Base-by-base conservation (phyloP, 92 coral and sea anemone genomes). In the Metridium senile region DNA sequence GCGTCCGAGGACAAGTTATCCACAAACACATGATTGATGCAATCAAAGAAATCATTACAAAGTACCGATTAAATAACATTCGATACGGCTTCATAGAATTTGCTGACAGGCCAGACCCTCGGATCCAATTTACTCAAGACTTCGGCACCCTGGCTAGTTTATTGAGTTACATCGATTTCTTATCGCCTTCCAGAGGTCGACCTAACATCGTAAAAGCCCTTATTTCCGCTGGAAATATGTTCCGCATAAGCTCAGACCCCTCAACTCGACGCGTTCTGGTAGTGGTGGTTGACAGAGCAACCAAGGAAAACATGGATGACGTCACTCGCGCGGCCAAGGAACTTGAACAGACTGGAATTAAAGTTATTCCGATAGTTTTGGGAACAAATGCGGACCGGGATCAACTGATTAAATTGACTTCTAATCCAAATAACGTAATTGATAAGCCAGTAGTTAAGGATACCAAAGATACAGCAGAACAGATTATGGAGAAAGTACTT, bases 61-160 rank as follows among this genome's bases (percentile, higher is more conserved):
- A 84, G 27, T 96, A 89, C 65, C 92, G 82, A 25, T 84, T 87
- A 11, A 87, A 91, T 64, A 69, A 82, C 67, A 76, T 91, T 29
- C 83, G 79, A 62, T 91, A 88, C 52, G 87, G 87, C 20, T 70
- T 91, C 21, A 83, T 91, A 22, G 75, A 84, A 13, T 88, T 85
- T 46, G 85, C 89, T 16, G 80, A 75, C 47, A 33, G 66, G 20
- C 61, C 88, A 23, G 39, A 69, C 72, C 72, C 78, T 10, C 68
- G 23, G 49, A 62, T 81, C 19, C 72, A 58, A 58, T 91, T 91
- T 66, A 79, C 77, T 47, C 90, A 91, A 17, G 81, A 67, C 58
- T 80, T 85, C 67, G 79, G 75, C 32, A 74, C 67, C 35, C 58
- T 62, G 13, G 82, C 80, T 18, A 56, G 66, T 20, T 82, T 91